Evolutionary conservation across 2,888 invertebrate species (phyloP).

Genomic region (Apotomis betuletana): DNA sequence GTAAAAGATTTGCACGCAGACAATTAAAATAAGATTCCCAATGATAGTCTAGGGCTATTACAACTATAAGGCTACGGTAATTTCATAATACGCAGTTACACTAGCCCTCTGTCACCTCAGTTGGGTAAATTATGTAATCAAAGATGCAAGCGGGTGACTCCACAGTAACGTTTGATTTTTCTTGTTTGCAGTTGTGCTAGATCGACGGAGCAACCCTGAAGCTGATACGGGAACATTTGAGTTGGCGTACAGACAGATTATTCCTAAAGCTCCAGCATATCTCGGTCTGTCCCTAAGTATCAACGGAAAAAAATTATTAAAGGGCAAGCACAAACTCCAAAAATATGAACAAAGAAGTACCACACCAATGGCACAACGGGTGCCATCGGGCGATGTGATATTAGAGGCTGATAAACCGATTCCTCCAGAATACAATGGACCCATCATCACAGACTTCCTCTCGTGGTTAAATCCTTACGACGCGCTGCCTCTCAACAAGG

Average conservation of each 20-base stretch:
- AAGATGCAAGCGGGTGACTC: too few relatives aligned
- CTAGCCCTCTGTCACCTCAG: too few relatives aligned
- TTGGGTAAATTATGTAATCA: too few relatives aligned
- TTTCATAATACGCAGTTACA: too few relatives aligned
- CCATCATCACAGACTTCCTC: conserved; percentile 87
- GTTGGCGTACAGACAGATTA: conserved; percentile 89
- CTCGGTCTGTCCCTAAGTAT: conserved; percentile 88
- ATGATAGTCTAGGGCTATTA: too few relatives aligned
- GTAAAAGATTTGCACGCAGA: not conserved
- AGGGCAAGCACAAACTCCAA: conserved; percentile 68
- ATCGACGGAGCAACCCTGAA: conserved; percentile 87
- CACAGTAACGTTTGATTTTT: conserved; percentile 16
- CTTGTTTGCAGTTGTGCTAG: conserved; percentile 88
- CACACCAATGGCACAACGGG: conserved; percentile 59
- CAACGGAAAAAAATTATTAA: conserved; percentile 85
- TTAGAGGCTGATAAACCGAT: conserved; percentile 63
- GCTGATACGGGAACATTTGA: conserved; percentile 93
- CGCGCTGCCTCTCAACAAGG: conserved; percentile 67
- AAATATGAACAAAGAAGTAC: conserved; percentile 69
- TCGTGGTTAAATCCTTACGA: conserved; percentile 85
- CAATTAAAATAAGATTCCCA: too few relatives aligned
- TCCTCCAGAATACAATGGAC: conserved; percentile 84
- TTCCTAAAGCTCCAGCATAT: conserved; percentile 91
- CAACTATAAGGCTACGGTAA: too few relatives aligned
- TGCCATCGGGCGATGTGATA: conserved; percentile 61